Percentiles rank a stretch among this genome's conserved stretches.
phyloP scores from a whole-genome alignment of 1,140 invertebrate genomes.

The Drosophila chauvacae region DNA sequence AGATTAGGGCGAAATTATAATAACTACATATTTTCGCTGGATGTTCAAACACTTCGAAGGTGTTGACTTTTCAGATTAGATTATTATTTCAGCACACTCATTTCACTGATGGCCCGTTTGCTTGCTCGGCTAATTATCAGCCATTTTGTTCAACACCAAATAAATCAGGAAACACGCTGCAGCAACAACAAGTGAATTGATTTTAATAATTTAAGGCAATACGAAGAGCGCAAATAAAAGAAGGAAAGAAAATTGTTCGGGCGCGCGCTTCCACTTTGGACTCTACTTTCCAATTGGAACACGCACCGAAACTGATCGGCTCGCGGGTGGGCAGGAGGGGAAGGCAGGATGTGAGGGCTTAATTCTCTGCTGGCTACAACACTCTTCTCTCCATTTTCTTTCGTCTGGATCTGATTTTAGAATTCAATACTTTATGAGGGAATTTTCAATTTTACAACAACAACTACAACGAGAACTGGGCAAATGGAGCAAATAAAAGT shows the following conservation, averaged over 20 bases:
- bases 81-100: constrained; percentile 39
- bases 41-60: constrained; percentile 47
- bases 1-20: constrained; percentile 68
- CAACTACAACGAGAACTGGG: neutral
- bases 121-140: constrained; percentile 54
- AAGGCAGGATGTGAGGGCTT: constrained; percentile 14
- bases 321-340: constrained; percentile 7
- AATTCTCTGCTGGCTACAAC: constrained; percentile 29
- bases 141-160: constrained; percentile 60
- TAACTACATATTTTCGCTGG: constrained; percentile 52
- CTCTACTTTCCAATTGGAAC: constrained; percentile 66
- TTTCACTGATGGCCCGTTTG: constrained; percentile 22
- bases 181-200: constrained; percentile 37
- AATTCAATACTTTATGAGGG: constrained; percentile 31
- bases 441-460: constrained; percentile 39
- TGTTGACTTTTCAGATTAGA: constrained; percentile 57
- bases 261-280: constrained; percentile 60
- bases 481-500: constrained; percentile 19
- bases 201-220: constrained; percentile 32
- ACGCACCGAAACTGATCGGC: constrained; percentile 52
- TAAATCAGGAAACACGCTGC: constrained; percentile 60
- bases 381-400: constrained; percentile 7
- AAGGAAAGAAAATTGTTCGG: constrained; percentile 29
- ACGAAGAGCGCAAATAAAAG: neutral
- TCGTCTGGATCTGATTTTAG: neutral